A percentile compares a stretch with the other conserved stretches of the same genome.
These are phyloP conservation scores for Carlito syrichta DNA, from an alignment of 2,113 vertebrate genomes.

Conservation along the genomic window DNA sequence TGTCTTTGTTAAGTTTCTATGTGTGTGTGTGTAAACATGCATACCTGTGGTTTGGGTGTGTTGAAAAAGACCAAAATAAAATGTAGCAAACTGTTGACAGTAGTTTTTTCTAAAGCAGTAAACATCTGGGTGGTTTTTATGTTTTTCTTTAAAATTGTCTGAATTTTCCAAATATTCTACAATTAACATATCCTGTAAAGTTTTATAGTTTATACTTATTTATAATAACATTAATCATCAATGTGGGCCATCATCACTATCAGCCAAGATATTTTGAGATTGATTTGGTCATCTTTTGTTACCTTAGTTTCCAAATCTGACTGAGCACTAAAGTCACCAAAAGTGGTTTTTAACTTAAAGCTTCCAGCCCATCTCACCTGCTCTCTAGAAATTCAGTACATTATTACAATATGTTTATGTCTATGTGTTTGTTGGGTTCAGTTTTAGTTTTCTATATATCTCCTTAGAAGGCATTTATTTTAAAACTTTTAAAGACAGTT, in stretches of 20 bases:
- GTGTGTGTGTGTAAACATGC: not conserved
- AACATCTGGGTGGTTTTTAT: not conserved
- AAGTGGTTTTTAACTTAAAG: not conserved
- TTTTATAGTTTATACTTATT: not conserved
- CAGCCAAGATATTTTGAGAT: not conserved
- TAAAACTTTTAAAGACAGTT: not conserved
- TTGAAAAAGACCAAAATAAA: not conserved
- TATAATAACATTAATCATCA: not conserved
- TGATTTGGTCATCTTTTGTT: not conserved
- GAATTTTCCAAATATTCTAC: not conserved
- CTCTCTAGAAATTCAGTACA: not conserved
- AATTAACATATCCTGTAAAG: not conserved
- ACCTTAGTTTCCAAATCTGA: not conserved
- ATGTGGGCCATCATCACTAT: not conserved
- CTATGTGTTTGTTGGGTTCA: not conserved
- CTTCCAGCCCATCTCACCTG: not conserved
- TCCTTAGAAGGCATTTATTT: not conserved
- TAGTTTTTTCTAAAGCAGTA: not conserved
- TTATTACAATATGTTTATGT: not conserved
- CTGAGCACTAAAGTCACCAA: not conserved
- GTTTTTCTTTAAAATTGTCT: not conserved
- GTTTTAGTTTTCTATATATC: not conserved
- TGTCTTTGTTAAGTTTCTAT: not conserved
- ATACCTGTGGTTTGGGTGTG: not conserved
- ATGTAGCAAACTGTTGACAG: not conserved